Base-by-base conservation (phyloP, 2,888 invertebrate species). In the Leptinotarsa juncta region DNA sequence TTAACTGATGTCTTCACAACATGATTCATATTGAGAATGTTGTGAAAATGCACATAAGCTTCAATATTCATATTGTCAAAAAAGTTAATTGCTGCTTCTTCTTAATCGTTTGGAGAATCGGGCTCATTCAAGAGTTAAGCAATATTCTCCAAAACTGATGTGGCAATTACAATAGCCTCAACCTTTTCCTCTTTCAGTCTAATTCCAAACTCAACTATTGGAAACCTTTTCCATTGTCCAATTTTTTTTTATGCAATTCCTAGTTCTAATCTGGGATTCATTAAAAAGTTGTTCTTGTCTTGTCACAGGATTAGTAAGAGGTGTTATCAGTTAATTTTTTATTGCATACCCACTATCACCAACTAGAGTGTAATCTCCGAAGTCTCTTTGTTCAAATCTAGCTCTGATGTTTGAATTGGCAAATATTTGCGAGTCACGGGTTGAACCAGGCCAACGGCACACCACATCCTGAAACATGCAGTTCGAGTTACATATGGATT, bases 331-430 rank as follows among this genome's bases (percentile, higher is more conserved):
- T 76, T 83, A 84, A 48, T 75, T 71, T 74, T 77, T 77, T 23
- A 82, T 49, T 14, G 81, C 75, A 76, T 83, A 84, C 18, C 82
- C 82, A 79, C 79, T 79, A 69, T 83, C 82, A 16, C 82, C 83
- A 15, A 80, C 51, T 55, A 81, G 68, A 23, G 80, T 57, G 60
- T 71, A 49, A 69, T 79, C 72, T 12, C 53, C 70, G 57, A 78
- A 76, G 55, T 74, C 71, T 48, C 77, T 76, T n/a, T 53, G 67
- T 74, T 80, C 77, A 76, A 81, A 78, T 23, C 71, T 67, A n/a
- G 78, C 77, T 48, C 76, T 79, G 53, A 83, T 71, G 20, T 67
- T 67, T 4, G 78, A 82, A 77, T 83, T 81, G 67, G 82, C 81
- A 73, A 85, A 85, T 32, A 85, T 83, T 10, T 67, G 57, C 15